Conservation (phyloP, 2,888 invertebrate genomes). For the Drosophila fulvimacula region DNA sequence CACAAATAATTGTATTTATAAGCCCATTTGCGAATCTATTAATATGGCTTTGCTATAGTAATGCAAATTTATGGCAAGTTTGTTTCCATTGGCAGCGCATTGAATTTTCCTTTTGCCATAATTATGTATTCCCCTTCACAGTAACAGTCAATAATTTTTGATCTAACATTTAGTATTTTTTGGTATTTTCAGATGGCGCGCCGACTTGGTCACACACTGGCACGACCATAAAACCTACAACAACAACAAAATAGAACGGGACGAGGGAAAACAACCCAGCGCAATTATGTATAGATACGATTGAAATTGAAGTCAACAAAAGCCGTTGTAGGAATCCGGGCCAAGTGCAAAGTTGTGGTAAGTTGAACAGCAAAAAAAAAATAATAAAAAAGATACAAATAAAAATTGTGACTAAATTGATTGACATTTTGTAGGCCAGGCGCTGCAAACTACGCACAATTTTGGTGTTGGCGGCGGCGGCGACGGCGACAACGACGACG, state of each 20-base stretch:
- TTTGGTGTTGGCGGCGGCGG: constrained; percentile 20
- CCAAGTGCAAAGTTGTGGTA: constrained; percentile 56
- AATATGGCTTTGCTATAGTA: no score
- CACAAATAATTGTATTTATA: no score
- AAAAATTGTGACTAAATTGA: neutral
- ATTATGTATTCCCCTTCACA: neutral
- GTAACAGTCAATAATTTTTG: neutral
- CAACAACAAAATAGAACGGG: constrained; percentile 48
- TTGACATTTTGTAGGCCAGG: constrained; percentile 29
- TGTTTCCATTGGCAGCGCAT: no score
- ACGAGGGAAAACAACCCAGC: constrained; percentile 61
- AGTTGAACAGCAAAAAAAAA: neutral
- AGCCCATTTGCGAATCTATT: no score
- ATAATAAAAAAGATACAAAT: neutral
- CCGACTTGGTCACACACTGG: constrained; percentile 33
- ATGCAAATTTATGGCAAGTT: neutral
- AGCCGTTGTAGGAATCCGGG: constrained; percentile 42
- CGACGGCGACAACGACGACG: neutral
- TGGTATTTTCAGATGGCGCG: neutral
- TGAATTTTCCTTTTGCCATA: constrained; percentile 5
- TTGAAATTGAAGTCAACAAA: constrained; percentile 54
- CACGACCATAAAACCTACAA: constrained; percentile 40
- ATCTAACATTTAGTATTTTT: constrained; percentile 31
- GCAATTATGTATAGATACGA: constrained; percentile 62
- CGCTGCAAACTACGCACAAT: constrained; percentile 51